Evolutionary conservation across 2,888 invertebrate genomes (phyloP).

Genomic region (Himalopsyche kuldschensis): DNA sequence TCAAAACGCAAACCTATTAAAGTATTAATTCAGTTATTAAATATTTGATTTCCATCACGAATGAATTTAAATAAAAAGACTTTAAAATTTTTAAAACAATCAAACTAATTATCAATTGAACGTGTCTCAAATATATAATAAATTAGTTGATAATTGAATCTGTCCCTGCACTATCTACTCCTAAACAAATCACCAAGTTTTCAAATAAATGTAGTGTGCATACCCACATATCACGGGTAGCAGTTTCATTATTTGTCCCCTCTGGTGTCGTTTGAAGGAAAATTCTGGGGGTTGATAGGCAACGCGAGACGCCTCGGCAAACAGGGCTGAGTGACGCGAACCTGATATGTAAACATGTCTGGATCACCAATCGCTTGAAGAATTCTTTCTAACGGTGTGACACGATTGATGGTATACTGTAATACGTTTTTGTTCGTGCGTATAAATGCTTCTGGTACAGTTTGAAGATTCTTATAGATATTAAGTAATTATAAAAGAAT

Average conservation of each 20-base stretch:
- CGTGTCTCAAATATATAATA: background rate
- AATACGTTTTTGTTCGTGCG: background rate
- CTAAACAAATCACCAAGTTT: background rate
- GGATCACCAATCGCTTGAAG: background rate
- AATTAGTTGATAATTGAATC: background rate
- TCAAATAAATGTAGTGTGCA: background rate
- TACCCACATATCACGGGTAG: background rate
- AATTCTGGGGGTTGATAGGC: background rate
- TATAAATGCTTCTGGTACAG: background rate
- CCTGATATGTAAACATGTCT: conserved; percentile 30
- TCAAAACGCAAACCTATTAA: too few species aligned
- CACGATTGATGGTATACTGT: background rate
- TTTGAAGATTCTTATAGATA: too few species aligned
- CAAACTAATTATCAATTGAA: too few species aligned
- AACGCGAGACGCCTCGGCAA: conserved; percentile 20
- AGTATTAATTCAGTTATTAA: too few species aligned
- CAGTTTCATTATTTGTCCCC: background rate
- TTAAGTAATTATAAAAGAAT: too few species aligned
- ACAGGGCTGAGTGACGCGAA: conserved; percentile 26
- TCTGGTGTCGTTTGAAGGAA: background rate
- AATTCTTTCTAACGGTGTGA: background rate
- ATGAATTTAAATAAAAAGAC: too few species aligned
- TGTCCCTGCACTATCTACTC: background rate
- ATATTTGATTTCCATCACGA: too few species aligned
- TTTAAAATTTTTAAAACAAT: too few species aligned